Conservation (phyloP, 2,797 vertebrate genomes). For the Chrosomus eos region DNA sequence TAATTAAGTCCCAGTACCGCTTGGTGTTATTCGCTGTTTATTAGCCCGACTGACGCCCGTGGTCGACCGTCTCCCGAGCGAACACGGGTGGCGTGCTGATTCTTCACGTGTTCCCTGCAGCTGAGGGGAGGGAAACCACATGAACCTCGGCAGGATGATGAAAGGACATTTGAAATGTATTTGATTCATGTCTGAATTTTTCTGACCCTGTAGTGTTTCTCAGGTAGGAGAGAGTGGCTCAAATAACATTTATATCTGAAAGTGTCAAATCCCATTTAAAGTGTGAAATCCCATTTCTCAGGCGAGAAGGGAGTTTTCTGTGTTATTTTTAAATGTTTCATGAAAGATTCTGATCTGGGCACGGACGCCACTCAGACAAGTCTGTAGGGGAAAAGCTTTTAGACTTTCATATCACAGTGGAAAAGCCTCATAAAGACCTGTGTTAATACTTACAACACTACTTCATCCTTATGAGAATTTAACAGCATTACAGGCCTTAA, state of each 20-base stretch:
- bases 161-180: slow-evolving; percentile 15
- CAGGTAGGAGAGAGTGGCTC: slow-evolving; percentile 15
- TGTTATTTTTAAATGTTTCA: slow-evolving; percentile 47
- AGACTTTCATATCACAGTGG: slow-evolving; percentile 30
- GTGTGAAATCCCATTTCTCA: slow-evolving; percentile 41
- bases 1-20: slow-evolving; percentile 45
- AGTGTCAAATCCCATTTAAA: slow-evolving; percentile 28
- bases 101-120: not conserved
- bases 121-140: not conserved
- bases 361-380: not conserved
- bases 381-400: slow-evolving; percentile 14
- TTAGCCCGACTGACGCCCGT: slow-evolving; percentile 25
- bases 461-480: slow-evolving; percentile 40
- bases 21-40: slow-evolving; percentile 23
- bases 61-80: not conserved
- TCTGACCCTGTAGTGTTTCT: slow-evolving; percentile 43
- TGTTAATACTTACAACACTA: slow-evolving; percentile 49
- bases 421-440: slow-evolving; percentile 32
- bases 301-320: not conserved
- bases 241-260: slow-evolving; percentile 34
- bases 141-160: slow-evolving; percentile 21
- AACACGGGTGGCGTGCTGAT: not conserved
- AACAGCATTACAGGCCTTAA: slow-evolving; percentile 44
- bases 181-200: slow-evolving; percentile 22
- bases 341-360: slow-evolving; percentile 22